These are phyloP conservation scores for Artibeus jamaicensis DNA, from an alignment of 2,797 vertebrate genomes.

Conservation along the genomic window DNA sequence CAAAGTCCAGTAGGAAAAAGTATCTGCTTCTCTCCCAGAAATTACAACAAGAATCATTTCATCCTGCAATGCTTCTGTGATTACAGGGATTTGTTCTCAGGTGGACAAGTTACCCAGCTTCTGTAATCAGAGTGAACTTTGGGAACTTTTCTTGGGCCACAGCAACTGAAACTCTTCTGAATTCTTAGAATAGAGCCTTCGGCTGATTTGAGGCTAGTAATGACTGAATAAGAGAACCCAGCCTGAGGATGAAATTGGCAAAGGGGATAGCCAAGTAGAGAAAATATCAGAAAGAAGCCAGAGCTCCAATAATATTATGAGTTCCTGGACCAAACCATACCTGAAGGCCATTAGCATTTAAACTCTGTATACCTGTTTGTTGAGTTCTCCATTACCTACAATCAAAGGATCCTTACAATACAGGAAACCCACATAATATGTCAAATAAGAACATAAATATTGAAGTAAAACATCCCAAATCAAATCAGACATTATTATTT, in stretches of 20 bases:
- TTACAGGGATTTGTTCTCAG: neutral
- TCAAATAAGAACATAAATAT: neutral
- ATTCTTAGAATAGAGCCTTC: neutral
- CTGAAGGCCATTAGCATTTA: neutral
- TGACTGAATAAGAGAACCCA: neutral
- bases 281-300: neutral
- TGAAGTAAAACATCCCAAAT: neutral
- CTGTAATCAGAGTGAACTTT: neutral
- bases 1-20: neutral
- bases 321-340: neutral
- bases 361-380: neutral
- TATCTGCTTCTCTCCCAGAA: neutral
- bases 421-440: neutral
- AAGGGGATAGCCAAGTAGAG: neutral
- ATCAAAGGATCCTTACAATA: neutral
- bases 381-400: neutral
- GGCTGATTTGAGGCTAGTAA: neutral
- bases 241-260: neutral
- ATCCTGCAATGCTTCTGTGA: accelerated
- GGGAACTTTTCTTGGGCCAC: neutral
- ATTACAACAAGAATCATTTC: neutral
- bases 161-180: neutral
- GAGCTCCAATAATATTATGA: neutral
- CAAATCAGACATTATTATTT: neutral
- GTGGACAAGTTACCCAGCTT: neutral